Evolutionary conservation across 2,797 vertebrate genomes (phyloP), one percentile per base, ranked within the genome.

Genomic region (Sebastes alutus): DNA sequence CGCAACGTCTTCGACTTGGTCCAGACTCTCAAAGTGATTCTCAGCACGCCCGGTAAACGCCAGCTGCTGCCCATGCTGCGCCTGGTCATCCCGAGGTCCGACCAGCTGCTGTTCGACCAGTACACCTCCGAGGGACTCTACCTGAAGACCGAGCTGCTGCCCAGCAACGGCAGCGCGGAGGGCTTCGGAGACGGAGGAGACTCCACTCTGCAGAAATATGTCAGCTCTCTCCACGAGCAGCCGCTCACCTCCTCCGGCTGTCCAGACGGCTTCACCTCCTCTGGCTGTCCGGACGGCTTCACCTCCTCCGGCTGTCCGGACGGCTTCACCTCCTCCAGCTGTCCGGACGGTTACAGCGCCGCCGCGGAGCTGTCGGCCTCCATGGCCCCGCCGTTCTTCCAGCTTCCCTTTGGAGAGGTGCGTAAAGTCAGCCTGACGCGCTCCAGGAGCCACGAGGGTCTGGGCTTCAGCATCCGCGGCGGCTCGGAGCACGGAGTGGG

Each of bases 1-100:
- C 95, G 98, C 90, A 99, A 99, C 93, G 98, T 99, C 81, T 98
- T 93, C 93, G 98, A 99, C 93, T 93, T 99, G 94, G 98, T 99
- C 60, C 97, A 96, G 83, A 98, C 97, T 66, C 96, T 98, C 73
- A 95, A 95, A 76, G 96, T 97, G 58, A 97, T 99, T 66, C 96
- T 99, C 55, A 95, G 96, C 95, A 96, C 96, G 20, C 89, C 95
- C 20, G 90, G 85, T 29, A 98, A 98, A 86, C 95, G 97, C 8
- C 97, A 97, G 88, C 95, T 99, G 74, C 93, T 99, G 73, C 98
- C 98, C 63, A 96, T 98, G 96, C 93, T 99, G 85, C 97, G 98
- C 33, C 95, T 98, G 77, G 98, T 98, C 86, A 97, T 99, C 87
- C 98, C 98, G 25, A 95, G 97, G 83, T 97, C 98, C 4, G 98